Conservation (phyloP, 1,140 invertebrate species). For the Pogonognathellus flavescens region DNA sequence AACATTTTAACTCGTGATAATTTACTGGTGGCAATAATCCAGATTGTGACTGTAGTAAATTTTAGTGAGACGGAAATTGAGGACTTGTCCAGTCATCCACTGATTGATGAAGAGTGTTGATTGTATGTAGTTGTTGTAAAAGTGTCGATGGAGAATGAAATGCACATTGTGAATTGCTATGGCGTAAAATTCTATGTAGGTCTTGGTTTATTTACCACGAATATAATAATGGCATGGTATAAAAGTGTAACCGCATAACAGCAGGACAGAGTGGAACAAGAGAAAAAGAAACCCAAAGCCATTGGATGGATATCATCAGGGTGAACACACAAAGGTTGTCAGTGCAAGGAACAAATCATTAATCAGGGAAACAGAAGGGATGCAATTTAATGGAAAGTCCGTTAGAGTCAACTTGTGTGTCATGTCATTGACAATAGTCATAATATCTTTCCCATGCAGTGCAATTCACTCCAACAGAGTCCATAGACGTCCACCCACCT, state of each 20-base stretch:
- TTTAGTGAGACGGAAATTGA: too few relatives aligned
- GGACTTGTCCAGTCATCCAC: too few relatives aligned
- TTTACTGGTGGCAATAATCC: too few relatives aligned
- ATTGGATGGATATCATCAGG: neutral
- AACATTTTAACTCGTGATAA: too few relatives aligned
- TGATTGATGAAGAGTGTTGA: too few relatives aligned
- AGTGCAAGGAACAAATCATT: slow-evolving; percentile 21
- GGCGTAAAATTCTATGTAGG: too few relatives aligned
- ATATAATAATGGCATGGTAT: slow-evolving; percentile 1
- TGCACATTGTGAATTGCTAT: too few relatives aligned
- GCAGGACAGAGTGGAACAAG: neutral
- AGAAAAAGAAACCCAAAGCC: neutral
- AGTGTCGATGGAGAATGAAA: slow-evolving; percentile 24
- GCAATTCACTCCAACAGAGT: neutral
- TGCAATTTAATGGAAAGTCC: slow-evolving; percentile 34
- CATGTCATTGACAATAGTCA: slow-evolving; percentile 19
- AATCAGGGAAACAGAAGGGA: slow-evolving; percentile 23
- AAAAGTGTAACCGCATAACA: slow-evolving; percentile 7
- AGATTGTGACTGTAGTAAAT: too few relatives aligned
- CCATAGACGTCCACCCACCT: neutral
- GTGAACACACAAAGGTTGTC: neutral
- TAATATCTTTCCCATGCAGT: neutral
- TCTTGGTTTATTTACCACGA: neutral
- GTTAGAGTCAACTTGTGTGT: slow-evolving; percentile 27
- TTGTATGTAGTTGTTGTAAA: neutral